phyloP scores from a whole-genome alignment of 2,797 vertebrate species.

The Paramormyrops hopkinsi region DNA sequence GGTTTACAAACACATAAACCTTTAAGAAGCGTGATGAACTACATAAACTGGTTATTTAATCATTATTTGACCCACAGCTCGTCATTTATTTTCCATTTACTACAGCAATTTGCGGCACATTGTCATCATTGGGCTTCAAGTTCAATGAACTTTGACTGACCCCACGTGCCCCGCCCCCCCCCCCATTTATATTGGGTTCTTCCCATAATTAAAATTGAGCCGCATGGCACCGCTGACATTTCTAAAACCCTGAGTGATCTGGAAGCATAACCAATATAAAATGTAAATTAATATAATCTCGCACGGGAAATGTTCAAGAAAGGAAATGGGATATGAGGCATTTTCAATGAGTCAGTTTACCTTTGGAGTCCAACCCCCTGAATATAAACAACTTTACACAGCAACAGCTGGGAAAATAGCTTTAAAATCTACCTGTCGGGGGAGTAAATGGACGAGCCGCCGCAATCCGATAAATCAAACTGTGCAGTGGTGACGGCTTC shows the following conservation, averaged over 20 bases:
- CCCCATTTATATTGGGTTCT: neutral
- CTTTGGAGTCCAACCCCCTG: neutral
- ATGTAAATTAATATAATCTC: neutral
- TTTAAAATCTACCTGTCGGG: neutral
- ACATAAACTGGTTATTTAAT: neutral
- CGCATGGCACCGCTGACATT: neutral
- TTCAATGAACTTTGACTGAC: neutral
- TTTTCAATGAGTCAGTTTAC: neutral
- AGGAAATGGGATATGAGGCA: neutral
- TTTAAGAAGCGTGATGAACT: neutral
- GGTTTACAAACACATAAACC: neutral
- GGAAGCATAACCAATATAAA: neutral
- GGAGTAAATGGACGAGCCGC: neutral
- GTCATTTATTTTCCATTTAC: neutral
- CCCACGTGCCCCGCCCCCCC: neutral
- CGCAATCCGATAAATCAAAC: neutral
- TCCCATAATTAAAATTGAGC: neutral
- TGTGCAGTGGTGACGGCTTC: neutral
- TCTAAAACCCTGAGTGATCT: neutral
- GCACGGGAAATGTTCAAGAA: neutral
- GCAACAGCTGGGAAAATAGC: neutral
- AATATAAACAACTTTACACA: neutral
- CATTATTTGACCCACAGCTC: neutral
- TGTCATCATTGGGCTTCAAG: neutral
- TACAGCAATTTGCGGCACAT: neutral